These are phyloP conservation scores for Sminthurides aquaticus DNA, from an alignment of 2,888 invertebrate species.

Conservation along the genomic window DNA sequence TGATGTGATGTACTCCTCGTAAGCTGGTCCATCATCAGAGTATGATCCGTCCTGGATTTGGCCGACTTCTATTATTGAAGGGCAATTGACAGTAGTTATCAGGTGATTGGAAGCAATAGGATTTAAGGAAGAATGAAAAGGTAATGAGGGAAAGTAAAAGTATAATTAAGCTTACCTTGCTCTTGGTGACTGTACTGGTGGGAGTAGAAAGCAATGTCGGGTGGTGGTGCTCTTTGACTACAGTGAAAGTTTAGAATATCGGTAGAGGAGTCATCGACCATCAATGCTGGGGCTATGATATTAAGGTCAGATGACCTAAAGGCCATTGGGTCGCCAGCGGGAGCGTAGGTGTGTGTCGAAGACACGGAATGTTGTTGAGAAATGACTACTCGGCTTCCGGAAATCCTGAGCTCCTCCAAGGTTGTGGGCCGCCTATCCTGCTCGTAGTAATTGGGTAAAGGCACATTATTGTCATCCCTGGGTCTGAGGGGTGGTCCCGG, in stretches of 20 bases:
- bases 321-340: background rate
- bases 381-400: background rate
- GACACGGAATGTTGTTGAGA: background rate
- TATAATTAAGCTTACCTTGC: background rate
- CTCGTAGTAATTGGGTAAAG: background rate
- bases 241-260: conserved; percentile 5
- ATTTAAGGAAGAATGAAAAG: no score
- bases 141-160: no score
- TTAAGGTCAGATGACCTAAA: conserved; percentile 11
- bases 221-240: background rate
- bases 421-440: background rate
- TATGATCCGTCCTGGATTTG: background rate
- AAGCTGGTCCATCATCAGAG: background rate
- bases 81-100: no score
- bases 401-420: background rate
- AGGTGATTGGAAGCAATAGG: no score
- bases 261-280: conserved; percentile 12
- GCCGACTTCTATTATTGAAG: background rate
- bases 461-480: background rate
- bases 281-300: conserved; percentile 15
- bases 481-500: background rate
- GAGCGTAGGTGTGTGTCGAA: background rate
- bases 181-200: background rate
- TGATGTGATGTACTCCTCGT: background rate
- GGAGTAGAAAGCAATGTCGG: conserved; percentile 18